Evolutionary conservation across 2,888 invertebrate genomes (phyloP).

Genomic region (Biston stratarius): DNA sequence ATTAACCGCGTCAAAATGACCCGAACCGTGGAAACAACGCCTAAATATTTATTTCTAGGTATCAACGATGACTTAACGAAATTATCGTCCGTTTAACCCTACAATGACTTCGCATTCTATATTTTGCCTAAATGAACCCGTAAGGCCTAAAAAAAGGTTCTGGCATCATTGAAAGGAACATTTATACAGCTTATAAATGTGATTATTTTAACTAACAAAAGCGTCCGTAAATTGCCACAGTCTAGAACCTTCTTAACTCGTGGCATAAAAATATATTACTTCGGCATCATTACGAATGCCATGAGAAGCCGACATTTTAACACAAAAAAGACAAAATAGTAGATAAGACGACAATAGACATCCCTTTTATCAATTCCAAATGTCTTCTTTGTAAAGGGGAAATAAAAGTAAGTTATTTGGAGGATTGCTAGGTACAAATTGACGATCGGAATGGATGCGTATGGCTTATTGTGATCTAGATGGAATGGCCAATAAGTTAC

Average conservation of each 20-base stretch:
- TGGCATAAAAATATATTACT: slow-evolving; percentile 39
- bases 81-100: slow-evolving; percentile 13
- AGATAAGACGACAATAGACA: slow-evolving; percentile 44
- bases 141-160: slow-evolving; percentile 7
- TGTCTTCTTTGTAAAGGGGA: slow-evolving; percentile 40
- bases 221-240: slow-evolving; percentile 27
- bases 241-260: slow-evolving; percentile 30
- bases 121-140: slow-evolving; percentile 1
- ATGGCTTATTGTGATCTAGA: slow-evolving; percentile 38
- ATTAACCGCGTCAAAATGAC: too few relatives aligned
- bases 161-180: slow-evolving; percentile 20
- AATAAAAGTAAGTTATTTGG: slow-evolving; percentile 46
- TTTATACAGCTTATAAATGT: slow-evolving; percentile 16
- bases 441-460: slow-evolving; percentile 29
- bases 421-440: slow-evolving; percentile 36
- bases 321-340: slow-evolving; percentile 45
- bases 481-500: slow-evolving; percentile 27
- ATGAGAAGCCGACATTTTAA: slow-evolving; percentile 34
- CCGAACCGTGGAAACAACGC: background rate
- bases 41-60: background rate
- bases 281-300: slow-evolving; percentile 38
- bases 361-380: slow-evolving; percentile 44
- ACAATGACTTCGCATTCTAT: slow-evolving; percentile 15
- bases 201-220: slow-evolving; percentile 34
- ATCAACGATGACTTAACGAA: slow-evolving; percentile 10